Percentiles rank a stretch among this genome's conserved stretches.
Conservation (phyloP, 2,113 vertebrate genomes). For the sheep (Ovis aries) region ARS-UI_Ramb_v3.0 NC_056056.1:110466001-110466500, state of each 20-base stretch:
- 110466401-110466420: neutral
- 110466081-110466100: neutral
- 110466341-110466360: neutral
- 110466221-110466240: neutral
- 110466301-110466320: neutral
- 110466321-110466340: neutral
- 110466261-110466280: neutral
- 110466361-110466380: neutral
- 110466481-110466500: neutral
- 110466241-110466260: neutral
- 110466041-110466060: neutral
- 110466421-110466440: neutral
- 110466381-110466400: neutral
- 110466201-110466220: slow-evolving; percentile 4
- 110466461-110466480: neutral
- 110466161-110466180: neutral
- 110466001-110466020: neutral
- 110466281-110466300: neutral
- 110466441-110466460: neutral
- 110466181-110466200: neutral
- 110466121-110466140: neutral
- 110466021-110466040: neutral
- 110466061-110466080: neutral
- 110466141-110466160: neutral
- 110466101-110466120: neutral